Percentiles rank a stretch among this genome's conserved stretches.
These are phyloP conservation scores for Dasysyrphus tricinctus DNA, from an alignment of 2,888 invertebrate genomes.

Conservation along the genomic window DNA sequence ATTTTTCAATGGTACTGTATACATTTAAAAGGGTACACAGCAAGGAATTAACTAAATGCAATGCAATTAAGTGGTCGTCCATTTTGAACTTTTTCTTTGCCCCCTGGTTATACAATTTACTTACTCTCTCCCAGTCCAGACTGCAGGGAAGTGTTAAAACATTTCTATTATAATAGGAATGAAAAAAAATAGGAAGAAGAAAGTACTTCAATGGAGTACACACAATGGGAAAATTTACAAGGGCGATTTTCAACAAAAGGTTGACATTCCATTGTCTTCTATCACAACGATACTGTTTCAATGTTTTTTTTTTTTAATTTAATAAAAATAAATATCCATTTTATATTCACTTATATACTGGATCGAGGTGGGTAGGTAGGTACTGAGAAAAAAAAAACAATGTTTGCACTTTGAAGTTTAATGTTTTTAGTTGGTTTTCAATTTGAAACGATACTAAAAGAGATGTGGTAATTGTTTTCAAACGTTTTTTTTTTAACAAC, in stretches of 20 bases:
- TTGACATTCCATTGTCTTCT: constrained; percentile 49
- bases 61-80: constrained; percentile 70
- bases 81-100: constrained; percentile 55
- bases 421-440: constrained; percentile 36
- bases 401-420: constrained; percentile 40
- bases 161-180: constrained; percentile 36
- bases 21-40: constrained; percentile 60
- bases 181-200: not conserved
- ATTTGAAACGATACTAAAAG: constrained; percentile 2
- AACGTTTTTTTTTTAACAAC: not conserved
- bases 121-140: constrained; percentile 23
- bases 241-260: constrained; percentile 56
- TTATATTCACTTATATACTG: not conserved
- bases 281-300: constrained; percentile 25
- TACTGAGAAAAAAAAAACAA: not conserved
- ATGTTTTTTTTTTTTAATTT: constrained; percentile 80
- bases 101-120: constrained; percentile 56
- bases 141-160: constrained; percentile 46
- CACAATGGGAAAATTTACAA: constrained; percentile 40
- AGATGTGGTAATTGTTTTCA: constrained; percentile 34
- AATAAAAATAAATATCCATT: constrained; percentile 36
- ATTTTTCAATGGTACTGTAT: not conserved
- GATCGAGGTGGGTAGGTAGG: not conserved
- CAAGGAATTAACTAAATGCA: constrained; percentile 73
- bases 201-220: constrained; percentile 28